phyloP scores from a whole-genome alignment of 1,140 invertebrate genomes.

The Zophobas morio region DNA sequence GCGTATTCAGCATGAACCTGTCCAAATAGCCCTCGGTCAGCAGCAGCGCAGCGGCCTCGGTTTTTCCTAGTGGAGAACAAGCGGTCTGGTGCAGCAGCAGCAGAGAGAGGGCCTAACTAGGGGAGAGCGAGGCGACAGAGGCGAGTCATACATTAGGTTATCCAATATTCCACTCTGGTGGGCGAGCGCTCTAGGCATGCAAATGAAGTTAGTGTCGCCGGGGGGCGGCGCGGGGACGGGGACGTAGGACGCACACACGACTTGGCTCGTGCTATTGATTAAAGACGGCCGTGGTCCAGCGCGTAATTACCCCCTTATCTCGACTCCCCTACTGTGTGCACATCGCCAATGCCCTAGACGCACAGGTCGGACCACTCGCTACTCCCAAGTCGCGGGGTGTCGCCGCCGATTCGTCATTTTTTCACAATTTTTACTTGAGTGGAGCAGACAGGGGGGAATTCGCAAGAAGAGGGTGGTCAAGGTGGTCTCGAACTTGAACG shows the following conservation, averaged over 20 bases:
- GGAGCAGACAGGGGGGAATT: too few species aligned
- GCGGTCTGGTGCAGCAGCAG: conserved; percentile 8
- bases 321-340: conserved; percentile 45
- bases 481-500: too few species aligned
- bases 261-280: conserved; percentile 66
- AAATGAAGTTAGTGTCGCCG: conserved; percentile 65
- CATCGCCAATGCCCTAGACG: conserved; percentile 20
- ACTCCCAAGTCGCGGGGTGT: neutral
- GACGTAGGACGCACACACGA: conserved; percentile 58
- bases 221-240: conserved; percentile 45
- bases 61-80: conserved; percentile 34
- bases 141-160: conserved; percentile 66
- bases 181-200: conserved; percentile 66
- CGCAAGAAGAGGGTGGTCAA: too few species aligned
- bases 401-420: too few species aligned
- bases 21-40: conserved; percentile 61
- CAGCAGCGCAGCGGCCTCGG: conserved; percentile 35
- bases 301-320: conserved; percentile 66
- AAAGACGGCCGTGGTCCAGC: conserved; percentile 67
- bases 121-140: conserved; percentile 51
- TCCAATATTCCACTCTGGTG: conserved; percentile 67
- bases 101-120: conserved; percentile 53
- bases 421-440: too few species aligned
- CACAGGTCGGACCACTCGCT: conserved; percentile 10
- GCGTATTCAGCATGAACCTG: conserved; percentile 60